Percentiles rank a stretch among this genome's conserved stretches.
phyloP scores from a whole-genome alignment of 1,140 invertebrate species.

The Lordiphosa stackelbergi region DNA sequence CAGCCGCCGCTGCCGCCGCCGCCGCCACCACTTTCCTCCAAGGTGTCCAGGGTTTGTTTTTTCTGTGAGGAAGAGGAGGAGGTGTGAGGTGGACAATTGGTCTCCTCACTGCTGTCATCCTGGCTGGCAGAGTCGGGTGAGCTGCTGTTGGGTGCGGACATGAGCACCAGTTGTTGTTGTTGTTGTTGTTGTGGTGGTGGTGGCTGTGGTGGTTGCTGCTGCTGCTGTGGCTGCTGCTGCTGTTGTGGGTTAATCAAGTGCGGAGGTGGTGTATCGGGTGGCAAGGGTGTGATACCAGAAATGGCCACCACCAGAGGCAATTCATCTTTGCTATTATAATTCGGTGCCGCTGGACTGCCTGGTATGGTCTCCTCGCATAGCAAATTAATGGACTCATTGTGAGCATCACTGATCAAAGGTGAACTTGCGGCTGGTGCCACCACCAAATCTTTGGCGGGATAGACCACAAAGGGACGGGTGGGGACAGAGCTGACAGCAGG shows the following conservation, averaged over 20 bases:
- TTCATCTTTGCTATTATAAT: conserved; percentile 75
- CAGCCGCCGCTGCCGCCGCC: background rate
- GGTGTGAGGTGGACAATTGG: conserved; percentile 29
- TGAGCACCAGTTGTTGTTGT: too few species aligned
- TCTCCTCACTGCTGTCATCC: conserved; percentile 72
- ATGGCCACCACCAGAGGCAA: conserved; percentile 20
- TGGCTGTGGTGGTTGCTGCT: conserved; percentile 1
- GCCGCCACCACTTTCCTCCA: conserved; percentile 5
- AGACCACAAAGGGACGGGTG: conserved; percentile 36
- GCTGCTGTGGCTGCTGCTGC: conserved; percentile 9
- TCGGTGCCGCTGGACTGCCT: conserved; percentile 89
- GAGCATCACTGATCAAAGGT: conserved; percentile 68
- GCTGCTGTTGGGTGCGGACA: conserved; percentile 52
- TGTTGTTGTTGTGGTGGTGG: background rate
- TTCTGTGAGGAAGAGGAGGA: too few species aligned
- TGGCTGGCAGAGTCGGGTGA: conserved; percentile 72
- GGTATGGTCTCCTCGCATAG: conserved; percentile 94
- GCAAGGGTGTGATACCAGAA: conserved; percentile 31
- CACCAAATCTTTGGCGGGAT: conserved; percentile 34
- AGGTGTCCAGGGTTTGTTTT: too few species aligned
- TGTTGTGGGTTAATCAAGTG: conserved; percentile 6
- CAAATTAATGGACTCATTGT: conserved; percentile 80
- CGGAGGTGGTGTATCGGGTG: conserved; percentile 37
- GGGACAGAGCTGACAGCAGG: background rate
- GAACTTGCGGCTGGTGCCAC: conserved; percentile 44